Evolutionary conservation across 2,888 invertebrate genomes (phyloP).

Genomic region (Hydrotaea diabolus): DNA sequence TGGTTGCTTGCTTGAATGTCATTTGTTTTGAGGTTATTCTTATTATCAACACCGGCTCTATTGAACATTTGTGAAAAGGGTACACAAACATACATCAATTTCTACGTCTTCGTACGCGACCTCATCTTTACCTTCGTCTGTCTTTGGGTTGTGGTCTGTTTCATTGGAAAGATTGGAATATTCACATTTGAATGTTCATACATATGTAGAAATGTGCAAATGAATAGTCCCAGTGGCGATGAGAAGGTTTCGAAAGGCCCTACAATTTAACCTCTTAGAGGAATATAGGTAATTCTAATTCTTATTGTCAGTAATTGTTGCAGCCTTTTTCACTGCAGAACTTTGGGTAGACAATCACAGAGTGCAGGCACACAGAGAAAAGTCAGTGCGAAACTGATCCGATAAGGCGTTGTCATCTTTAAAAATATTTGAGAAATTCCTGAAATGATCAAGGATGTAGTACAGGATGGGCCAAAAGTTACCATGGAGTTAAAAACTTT

Average conservation of each 20-base stretch:
- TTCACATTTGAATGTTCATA: constrained; percentile 31
- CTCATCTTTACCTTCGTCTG: not conserved
- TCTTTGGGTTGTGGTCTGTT: not conserved
- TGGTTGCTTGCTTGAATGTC: constrained; percentile 16
- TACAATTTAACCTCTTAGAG: too few species aligned
- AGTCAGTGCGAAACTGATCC: too few species aligned
- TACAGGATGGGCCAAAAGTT: too few species aligned
- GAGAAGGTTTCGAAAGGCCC: not conserved
- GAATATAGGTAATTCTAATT: too few species aligned
- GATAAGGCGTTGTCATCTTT: too few species aligned
- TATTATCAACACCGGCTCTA: constrained; percentile 35
- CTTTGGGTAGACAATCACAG: too few species aligned
- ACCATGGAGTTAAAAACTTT: too few species aligned
- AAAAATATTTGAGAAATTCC: too few species aligned
- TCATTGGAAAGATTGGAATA: constrained; percentile 8
- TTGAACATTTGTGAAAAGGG: constrained; percentile 40
- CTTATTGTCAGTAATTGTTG: too few species aligned
- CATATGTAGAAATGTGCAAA: constrained; percentile 5
- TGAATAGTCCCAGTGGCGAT: not conserved
- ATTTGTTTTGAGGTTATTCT: constrained; percentile 39
- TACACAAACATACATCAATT: constrained; percentile 37
- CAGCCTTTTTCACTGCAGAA: too few species aligned
- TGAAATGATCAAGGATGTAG: too few species aligned
- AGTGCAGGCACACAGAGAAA: too few species aligned
- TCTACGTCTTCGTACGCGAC: constrained; percentile 7